A percentile compares a stretch with the other conserved stretches of the same genome.
Conservation (phyloP, 2,113 vertebrate species). For the Rallus limicola region DNA sequence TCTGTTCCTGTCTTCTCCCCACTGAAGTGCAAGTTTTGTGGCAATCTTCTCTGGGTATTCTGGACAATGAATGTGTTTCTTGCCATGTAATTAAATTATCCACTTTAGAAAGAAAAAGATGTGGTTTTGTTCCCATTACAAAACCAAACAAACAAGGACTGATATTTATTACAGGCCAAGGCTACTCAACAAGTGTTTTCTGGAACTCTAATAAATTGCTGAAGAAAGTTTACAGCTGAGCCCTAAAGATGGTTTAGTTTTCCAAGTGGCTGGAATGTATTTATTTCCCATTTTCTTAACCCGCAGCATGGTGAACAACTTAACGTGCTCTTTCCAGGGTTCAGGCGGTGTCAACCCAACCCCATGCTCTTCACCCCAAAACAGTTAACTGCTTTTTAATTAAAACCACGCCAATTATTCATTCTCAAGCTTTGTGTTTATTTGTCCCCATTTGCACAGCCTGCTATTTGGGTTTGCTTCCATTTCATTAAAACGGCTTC, state of each 20-base stretch:
- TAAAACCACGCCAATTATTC: slow-evolving; percentile 72
- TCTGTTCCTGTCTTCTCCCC: not conserved
- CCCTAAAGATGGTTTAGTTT: slow-evolving; percentile 65
- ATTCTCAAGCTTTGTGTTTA: slow-evolving; percentile 60
- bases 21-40: not conserved
- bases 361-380: slow-evolving; percentile 63
- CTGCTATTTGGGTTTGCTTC: slow-evolving; percentile 62
- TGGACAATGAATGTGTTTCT: slow-evolving; percentile 58
- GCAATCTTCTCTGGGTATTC: slow-evolving; percentile 31
- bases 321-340: slow-evolving; percentile 45
- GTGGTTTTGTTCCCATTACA: slow-evolving; percentile 60
- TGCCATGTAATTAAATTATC: slow-evolving; percentile 50
- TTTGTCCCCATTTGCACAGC: slow-evolving; percentile 63
- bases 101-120: slow-evolving; percentile 63
- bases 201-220: slow-evolving; percentile 66
- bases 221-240: slow-evolving; percentile 59
- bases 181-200: slow-evolving; percentile 37
- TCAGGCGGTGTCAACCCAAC: slow-evolving; percentile 45
- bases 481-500: slow-evolving; percentile 62
- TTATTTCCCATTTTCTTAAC: slow-evolving; percentile 73
- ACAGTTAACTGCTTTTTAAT: slow-evolving; percentile 59
- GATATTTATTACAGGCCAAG: slow-evolving; percentile 63
- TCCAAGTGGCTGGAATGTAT: slow-evolving; percentile 63
- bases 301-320: slow-evolving; percentile 44
- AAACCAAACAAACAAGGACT: slow-evolving; percentile 69